These are phyloP conservation scores for Bettongia penicillata DNA, from an alignment of 2,113 vertebrate species.

Conservation along the genomic window DNA sequence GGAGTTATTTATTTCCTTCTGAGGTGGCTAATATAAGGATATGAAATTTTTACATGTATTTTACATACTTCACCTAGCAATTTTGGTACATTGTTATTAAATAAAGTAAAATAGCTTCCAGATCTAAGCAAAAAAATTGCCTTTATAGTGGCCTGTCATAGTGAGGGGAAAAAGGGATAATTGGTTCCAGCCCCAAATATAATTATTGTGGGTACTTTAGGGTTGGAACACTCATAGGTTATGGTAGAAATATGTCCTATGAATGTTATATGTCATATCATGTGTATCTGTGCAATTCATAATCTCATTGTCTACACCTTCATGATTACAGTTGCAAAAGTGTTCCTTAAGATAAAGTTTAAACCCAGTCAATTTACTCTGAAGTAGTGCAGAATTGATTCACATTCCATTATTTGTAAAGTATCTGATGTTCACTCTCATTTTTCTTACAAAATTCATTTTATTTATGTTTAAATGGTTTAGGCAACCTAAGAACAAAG, in stretches of 20 bases:
- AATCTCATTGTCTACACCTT: not conserved
- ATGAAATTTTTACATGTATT: not conserved
- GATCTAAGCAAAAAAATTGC: not conserved
- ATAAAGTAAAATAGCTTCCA: not conserved
- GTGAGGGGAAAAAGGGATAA: not conserved
- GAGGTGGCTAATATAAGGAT: not conserved
- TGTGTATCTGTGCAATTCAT: not conserved
- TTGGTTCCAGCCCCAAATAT: not conserved
- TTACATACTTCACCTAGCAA: not conserved
- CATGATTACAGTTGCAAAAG: not conserved
- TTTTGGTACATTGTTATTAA: not conserved
- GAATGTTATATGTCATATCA: not conserved
- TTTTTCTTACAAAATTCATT: not conserved
- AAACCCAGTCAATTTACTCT: not conserved
- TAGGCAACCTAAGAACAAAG: not conserved
- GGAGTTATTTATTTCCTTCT: not conserved
- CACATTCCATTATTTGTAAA: not conserved
- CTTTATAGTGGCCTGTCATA: not conserved
- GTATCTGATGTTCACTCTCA: not conserved
- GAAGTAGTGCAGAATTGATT: not conserved
- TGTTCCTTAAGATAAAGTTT: not conserved
- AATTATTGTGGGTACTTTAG: not conserved
- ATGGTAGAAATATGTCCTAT: not conserved
- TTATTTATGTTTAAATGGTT: not conserved
- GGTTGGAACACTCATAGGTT: not conserved